Conservation (phyloP, 1,140 invertebrate species). For the Prorops nasuta region DNA sequence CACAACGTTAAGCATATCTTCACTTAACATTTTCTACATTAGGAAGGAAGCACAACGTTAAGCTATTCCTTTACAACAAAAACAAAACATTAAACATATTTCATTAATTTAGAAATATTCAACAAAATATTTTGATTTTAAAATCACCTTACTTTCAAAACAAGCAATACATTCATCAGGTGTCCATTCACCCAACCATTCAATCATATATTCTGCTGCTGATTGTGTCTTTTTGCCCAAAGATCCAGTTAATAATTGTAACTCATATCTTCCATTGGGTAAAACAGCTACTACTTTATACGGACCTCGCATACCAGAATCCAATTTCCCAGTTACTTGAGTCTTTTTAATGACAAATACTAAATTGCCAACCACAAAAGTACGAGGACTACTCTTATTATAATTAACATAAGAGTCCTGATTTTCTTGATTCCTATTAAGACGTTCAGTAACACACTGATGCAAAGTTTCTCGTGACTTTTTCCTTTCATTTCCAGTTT, state of each 20-base stretch:
- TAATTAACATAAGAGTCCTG: not conserved
- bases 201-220: not conserved
- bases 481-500: not conserved
- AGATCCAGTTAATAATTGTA: not conserved
- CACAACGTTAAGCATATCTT: too few species aligned
- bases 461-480: not conserved
- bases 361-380: not conserved
- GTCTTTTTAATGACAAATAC: not conserved
- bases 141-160: not conserved
- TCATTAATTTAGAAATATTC: too few species aligned
- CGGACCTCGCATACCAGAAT: not conserved
- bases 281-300: not conserved
- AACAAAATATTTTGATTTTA: too few species aligned
- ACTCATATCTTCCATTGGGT: not conserved
- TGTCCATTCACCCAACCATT: conserved; percentile 3
- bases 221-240: not conserved
- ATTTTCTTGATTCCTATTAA: not conserved
- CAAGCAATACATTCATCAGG: not conserved
- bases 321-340: not conserved
- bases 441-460: not conserved
- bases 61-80: not conserved
- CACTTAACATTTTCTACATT: too few species aligned
- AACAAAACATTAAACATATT: too few species aligned
- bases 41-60: not conserved
- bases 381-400: not conserved